Evolutionary conservation across 2,888 invertebrate species (phyloP).

Genomic region (Euphydryas editha): DNA sequence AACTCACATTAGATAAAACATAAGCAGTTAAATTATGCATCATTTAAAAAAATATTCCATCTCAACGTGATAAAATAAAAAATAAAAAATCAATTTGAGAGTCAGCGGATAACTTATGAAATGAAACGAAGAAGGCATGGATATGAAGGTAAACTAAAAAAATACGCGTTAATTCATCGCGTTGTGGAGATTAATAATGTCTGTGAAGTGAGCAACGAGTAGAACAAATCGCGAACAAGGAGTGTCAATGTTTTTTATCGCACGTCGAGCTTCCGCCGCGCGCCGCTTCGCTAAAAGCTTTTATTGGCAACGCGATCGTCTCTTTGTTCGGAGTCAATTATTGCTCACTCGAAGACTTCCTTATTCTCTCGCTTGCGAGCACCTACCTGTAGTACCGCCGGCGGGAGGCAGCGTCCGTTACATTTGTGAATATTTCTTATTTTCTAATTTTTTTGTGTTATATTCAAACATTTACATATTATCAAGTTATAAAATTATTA

Average conservation of each 20-base stretch:
- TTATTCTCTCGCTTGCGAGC: conserved; percentile 16
- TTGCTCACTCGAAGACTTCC: conserved; percentile 27
- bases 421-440: not conserved
- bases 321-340: conserved; percentile 37
- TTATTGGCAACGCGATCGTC: conserved; percentile 29
- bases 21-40: no score
- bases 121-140: not conserved
- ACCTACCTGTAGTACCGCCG: not conserved
- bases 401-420: not conserved
- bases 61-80: no score
- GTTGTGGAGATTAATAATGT: not conserved
- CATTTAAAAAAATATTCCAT: no score
- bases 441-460: no score
- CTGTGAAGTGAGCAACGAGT: conserved; percentile 10
- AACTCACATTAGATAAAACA: no score
- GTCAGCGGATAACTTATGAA: not conserved
- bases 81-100: not conserved
- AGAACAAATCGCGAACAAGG: conserved; percentile 20
- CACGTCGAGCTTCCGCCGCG: conserved; percentile 21
- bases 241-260: conserved; percentile 25
- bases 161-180: not conserved
- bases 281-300: conserved; percentile 30
- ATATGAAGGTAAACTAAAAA: not conserved
- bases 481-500: no score
- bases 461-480: no score